A percentile compares a stretch with the other conserved stretches of the same genome.
These are phyloP conservation scores for Enteromius thamalakanensis DNA, from an alignment of 2,797 vertebrate genomes.

Conservation along the genomic window DNA sequence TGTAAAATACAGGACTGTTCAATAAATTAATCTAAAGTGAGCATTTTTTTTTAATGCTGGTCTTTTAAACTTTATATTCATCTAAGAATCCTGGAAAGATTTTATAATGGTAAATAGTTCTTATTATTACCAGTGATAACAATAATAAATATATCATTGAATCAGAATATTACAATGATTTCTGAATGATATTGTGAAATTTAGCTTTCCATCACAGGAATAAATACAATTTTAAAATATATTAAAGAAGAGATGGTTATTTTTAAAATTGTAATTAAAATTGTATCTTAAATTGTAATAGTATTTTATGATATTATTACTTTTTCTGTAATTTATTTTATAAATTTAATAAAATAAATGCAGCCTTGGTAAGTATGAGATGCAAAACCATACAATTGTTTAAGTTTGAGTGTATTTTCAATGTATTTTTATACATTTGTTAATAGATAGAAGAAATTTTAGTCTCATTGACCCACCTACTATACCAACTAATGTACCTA, in stretches of 20 bases:
- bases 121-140: too few species aligned
- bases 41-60: neutral
- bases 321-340: neutral
- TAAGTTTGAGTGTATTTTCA: neutral
- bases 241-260: too few species aligned
- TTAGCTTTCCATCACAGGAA: neutral
- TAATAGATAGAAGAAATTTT: neutral
- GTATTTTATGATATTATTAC: neutral
- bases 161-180: neutral
- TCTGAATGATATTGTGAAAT: neutral
- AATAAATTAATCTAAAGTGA: neutral
- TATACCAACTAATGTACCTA: neutral
- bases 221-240: neutral
- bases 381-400: neutral
- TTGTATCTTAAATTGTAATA: neutral
- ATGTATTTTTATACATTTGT: neutral
- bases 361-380: neutral
- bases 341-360: neutral
- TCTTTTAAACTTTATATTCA: neutral
- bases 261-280: neutral
- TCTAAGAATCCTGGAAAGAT: neutral
- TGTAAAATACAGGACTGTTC: neutral
- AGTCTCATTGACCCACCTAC: neutral
- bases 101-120: neutral
- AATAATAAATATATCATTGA: neutral